Evolutionary conservation across 1,140 invertebrate genomes (phyloP), one percentile per base, ranked within the genome.

Genomic region (Bombus huntii): DNA sequence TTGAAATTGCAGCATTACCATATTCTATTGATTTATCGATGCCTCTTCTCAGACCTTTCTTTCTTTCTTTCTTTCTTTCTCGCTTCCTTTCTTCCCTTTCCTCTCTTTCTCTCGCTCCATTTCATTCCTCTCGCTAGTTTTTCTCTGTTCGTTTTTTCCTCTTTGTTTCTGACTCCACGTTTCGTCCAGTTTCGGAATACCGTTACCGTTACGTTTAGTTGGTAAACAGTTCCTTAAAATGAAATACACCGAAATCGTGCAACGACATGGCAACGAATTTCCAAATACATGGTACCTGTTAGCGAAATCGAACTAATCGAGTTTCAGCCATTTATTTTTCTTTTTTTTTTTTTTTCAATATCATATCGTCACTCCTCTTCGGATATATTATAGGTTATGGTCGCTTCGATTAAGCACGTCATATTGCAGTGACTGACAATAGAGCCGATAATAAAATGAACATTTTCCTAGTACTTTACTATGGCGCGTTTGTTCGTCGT

Each of bases 21-120:
- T 95, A 94, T 93, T 94, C 93, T 93, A 94, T 94, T 95, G 94
- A 95, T 95, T 95, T 94, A 95, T 95, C 93, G 93, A 92, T 92
- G 92, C 91, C 89, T 91, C 91, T 89, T 88, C 87, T 85, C 92
- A 39, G 89, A 79, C 91, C 87, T 86, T 81, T 84, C 80, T 65
- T 83, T 71, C 79, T 80, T 76, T 81, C 83, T 80, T 83, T 71
- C 83, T 80, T 83, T 71, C 79, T 80, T 76, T 81, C 83, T 80
- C 62, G n/a, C 62, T 76, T 59, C 22, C 79, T 31, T 87, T 53
- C 65, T 34, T 83, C 75, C 76, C 37, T 13, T 47, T 72, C n/a
- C 15, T 34, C 34, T 42, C 53, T 28, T 62, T 79, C 71, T 53
- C 47, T 8, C 47, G 0, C 39, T 75, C 47, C 15, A 31, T 18